Evolutionary conservation across 2,113 vertebrate species (phyloP), one percentile per base, ranked within the genome.

Genomic region (Thinocorus orbignyianus): DNA sequence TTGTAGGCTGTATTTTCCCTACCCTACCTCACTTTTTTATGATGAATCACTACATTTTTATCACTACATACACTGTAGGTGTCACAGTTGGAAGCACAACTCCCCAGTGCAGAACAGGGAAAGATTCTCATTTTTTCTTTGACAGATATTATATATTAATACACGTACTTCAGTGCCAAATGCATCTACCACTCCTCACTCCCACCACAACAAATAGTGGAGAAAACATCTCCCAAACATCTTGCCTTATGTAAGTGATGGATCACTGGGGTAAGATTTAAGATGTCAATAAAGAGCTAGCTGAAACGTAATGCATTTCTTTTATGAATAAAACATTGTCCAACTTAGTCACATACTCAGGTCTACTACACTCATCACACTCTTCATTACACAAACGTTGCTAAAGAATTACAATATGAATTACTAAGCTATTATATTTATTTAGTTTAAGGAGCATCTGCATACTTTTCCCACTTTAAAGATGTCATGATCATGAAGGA

Each of bases 221-320:
- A 88, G 46, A 83, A 23, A 73, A 71, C 18, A 74, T 13, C 60
- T 83, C 37, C 46, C 66, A 85, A 81, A 88, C 54, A 64, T 81
- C 42, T 64, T 25, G 39, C 25, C 46, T 90, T 46, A 71, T 1
- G 1, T 13, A 80, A 68, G 33, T 35, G 85, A 54, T 5, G 10
- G 31, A 80, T 66, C 58, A 48, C 25, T 77, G 16, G 11, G 2
- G 1, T 66, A 70, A 86, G 54, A 78, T 46, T 48, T 92, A 68
- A 78, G 93, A 54, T 0, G 0, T 39, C 41, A 65, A 13, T 49
- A 61, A 85, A 17, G 20, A 93, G 33, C 39, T 30, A 72, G 28
- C 23, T 81, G 58, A 93, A 86, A 70, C 1, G 2, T 60, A 44
- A 61, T 52, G 3, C 5, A 19, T 65, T 88, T 86, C 25, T 69